A percentile compares a stretch with the other conserved stretches of the same genome.
Evolutionary conservation across 2,888 invertebrate genomes (phyloP).

Genomic region (Euplexia lucipara): DNA sequence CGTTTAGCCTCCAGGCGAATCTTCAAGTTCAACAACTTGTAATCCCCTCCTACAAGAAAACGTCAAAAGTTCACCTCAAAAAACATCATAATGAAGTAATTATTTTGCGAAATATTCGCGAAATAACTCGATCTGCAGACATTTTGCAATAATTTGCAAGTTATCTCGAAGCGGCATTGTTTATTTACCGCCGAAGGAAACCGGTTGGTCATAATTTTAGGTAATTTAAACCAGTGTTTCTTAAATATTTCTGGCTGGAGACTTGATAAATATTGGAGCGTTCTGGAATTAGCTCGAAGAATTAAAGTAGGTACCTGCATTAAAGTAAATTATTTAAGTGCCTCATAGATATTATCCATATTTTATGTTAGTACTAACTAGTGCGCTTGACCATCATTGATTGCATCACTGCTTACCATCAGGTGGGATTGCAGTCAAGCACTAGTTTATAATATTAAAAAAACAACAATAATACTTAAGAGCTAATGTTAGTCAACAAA

Average conservation of each 20-base stretch:
- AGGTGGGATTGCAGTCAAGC: too few species aligned
- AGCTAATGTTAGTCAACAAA: too few species aligned
- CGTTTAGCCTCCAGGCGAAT: background rate
- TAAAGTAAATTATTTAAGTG: too few species aligned
- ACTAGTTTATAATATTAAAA: too few species aligned
- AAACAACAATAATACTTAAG: too few species aligned
- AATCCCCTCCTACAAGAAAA: background rate
- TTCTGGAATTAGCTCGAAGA: constrained; percentile 9
- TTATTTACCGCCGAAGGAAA: constrained; percentile 43
- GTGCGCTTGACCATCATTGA: too few species aligned
- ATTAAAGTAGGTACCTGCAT: background rate
- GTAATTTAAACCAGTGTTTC: constrained; percentile 48
- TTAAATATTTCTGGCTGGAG: constrained; percentile 35
- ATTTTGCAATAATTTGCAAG: constrained; percentile 49
- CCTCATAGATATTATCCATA: too few species aligned
- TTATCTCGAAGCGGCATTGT: constrained; percentile 45
- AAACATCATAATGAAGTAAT: constrained; percentile 46
- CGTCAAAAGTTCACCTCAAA: constrained; percentile 28
- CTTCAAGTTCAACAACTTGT: constrained; percentile 22
- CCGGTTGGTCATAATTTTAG: constrained; percentile 39
- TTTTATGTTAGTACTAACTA: too few species aligned
- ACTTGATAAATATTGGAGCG: constrained; percentile 29
- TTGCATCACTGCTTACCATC: too few species aligned
- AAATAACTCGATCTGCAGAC: constrained; percentile 30
- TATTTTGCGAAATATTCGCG: constrained; percentile 43